Evolutionary conservation across 2,797 vertebrate genomes (phyloP), one percentile per base, ranked within the genome.

Genomic region (Sebastes aleutianus): DNA sequence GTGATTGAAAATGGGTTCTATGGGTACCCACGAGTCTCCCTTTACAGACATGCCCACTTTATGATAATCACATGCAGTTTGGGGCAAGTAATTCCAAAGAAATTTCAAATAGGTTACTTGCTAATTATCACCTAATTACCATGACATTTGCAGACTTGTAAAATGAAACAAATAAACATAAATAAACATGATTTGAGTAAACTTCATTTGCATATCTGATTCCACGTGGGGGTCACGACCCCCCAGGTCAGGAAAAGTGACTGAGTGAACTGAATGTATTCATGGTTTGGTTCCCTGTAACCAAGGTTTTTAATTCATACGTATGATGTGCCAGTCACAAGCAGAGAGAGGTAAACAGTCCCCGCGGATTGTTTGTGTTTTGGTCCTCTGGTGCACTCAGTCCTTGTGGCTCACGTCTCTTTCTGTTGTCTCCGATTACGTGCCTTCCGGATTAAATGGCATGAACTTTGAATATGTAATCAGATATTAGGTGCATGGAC

Each of bases 391-490:
- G 61, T 34, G 61, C 29, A 34, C 12, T 22, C 3, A 63, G 31
- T 22, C 61, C 31, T 65, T 39, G n/a, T 43, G 63, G 63, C 34
- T 39, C 9, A 26, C 14, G n/a, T 14, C 36, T 39, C 13, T 43
- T 32, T 64, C 53, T 62, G 61, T 34, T 63, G 61, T 63, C 61
- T 34, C 61, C 66, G 53, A 70, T 70, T 68, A 67, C 62, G 65
- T 73, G 76, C 84, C 70, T 67, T 76, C 63, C 2, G 47, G 77
- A 57, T 69, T 56, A 80, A 62, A 80, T 80, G 34, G 47, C 67
- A 79, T 83, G 61, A 74, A 85, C 71, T 79, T 78, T 83, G 72
- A 80, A 87, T 87, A 74, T 81, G 39, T 82, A 83, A 85, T 85
- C 32, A 71, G 47, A 80, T 68, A 53, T 61, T 16, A 29, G 39